A percentile compares a stretch with the other conserved stretches of the same genome.
Conservation (phyloP, 2,113 vertebrate species). For the Vombatus ursinus region DNA sequence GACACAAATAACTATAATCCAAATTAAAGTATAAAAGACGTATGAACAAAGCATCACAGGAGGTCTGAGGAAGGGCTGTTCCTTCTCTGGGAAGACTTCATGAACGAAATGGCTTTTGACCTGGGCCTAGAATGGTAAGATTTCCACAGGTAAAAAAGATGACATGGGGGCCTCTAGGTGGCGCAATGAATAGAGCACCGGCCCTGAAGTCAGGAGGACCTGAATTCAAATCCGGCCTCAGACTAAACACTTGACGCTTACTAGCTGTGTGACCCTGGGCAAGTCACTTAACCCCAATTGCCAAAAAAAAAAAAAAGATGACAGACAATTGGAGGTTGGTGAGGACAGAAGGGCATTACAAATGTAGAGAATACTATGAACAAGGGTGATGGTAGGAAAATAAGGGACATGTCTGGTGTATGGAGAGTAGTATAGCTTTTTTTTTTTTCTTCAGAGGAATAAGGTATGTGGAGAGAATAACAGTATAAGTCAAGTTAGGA, state of each 20-base stretch:
- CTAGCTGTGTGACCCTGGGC: no score
- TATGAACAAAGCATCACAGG: not conserved
- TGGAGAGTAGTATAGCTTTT: not conserved
- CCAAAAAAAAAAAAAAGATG: no score
- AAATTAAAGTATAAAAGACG: not conserved
- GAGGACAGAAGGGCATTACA: not conserved
- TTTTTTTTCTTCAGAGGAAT: not conserved
- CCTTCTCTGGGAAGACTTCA: not conserved
- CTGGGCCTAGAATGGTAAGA: not conserved
- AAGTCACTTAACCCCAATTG: no score
- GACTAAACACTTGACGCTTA: no score
- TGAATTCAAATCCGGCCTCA: no score
- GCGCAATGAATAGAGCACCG: no score
- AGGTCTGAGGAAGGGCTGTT: not conserved
- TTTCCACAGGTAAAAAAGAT: not conserved
- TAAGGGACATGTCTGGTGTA: not conserved
- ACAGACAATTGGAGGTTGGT: not conserved
- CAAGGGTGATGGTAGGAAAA: not conserved
- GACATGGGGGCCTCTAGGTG: no score
- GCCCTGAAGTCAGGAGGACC: no score
- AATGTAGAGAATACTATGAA: not conserved
- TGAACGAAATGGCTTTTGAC: not conserved
- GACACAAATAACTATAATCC: not conserved
- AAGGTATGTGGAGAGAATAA: not conserved
- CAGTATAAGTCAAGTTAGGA: not conserved